Evolutionary conservation across 53 echinoderm and acorn worm species (phyloP), one percentile per base, ranked within the genome.

Genomic region (Echinarachnius parma): DNA sequence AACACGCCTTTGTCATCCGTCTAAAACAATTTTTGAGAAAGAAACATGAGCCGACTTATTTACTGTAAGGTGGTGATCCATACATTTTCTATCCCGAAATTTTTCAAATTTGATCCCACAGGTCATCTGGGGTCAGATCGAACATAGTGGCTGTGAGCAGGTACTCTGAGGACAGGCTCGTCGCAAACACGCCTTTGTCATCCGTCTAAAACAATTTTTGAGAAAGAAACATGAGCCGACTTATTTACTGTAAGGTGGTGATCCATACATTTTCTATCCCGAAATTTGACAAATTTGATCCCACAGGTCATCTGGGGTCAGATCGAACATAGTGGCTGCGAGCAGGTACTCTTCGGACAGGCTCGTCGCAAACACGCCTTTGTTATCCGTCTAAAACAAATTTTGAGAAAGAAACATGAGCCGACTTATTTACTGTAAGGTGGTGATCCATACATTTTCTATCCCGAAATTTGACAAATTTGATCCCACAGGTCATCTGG

Each of bases 1-100:
- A 95, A 90, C 20, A 95, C 81, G 4, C 95, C 95, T 59, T 95
- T 95, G 75, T 95, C 95, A 64, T 95, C 95, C 3, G 95, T 95
- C 95, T 66, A 48, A 4, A 4, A 13, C 39, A 39, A 39, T 11
- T 13, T 5, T 23, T 10, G 18, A 50, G 9, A 50, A 50, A 16
- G 52, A 19, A 50, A 4, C 18, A 50, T 50, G n/a, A n/a, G n/a
- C n/a, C n/a, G n/a, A n/a, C n/a, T n/a, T n/a, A n/a, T n/a, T n/a
- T n/a, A n/a, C n/a, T n/a, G n/a, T n/a, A n/a, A n/a, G n/a, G n/a
- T n/a, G n/a, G n/a, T n/a, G n/a, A n/a, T n/a, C n/a, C n/a, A n/a
- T n/a, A n/a, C n/a, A n/a, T n/a, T n/a, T n/a, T n/a, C n/a, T n/a
- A n/a, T n/a, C n/a, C n/a, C n/a, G n/a, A n/a, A n/a, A n/a, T n/a